A percentile compares a stretch with the other conserved stretches of the same genome.
Conservation (phyloP, 2,797 vertebrate genomes). For the Toxotes lorentzi region DNA sequence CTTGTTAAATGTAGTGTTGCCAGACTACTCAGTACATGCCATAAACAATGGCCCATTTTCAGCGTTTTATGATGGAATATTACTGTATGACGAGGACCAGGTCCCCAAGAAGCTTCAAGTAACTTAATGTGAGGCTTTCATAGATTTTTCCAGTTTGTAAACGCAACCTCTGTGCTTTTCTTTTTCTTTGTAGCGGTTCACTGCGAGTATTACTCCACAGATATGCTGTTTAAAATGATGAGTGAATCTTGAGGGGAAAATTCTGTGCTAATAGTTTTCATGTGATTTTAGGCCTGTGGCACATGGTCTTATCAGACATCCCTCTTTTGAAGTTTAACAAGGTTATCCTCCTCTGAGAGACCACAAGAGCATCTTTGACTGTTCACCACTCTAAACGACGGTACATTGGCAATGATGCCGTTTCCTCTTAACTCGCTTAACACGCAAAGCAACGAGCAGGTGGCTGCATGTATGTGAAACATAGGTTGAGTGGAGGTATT, state of each 20-base stretch:
- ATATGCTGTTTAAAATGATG: constrained; percentile 24
- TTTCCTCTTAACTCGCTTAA: constrained; percentile 26
- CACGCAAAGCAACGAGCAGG: constrained; percentile 29
- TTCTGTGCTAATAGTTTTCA: constrained; percentile 38
- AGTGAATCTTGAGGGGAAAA: constrained; percentile 11
- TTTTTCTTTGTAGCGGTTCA: constrained; percentile 5
- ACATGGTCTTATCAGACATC: constrained; percentile 30
- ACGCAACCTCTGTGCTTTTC: constrained; percentile 20
- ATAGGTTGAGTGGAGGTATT: constrained; percentile 46
- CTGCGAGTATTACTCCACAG: background rate
- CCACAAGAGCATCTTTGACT: constrained; percentile 26
- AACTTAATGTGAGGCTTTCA: constrained; percentile 22
- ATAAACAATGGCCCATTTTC: constrained; percentile 69
- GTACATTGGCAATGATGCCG: background rate
- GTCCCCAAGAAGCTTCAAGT: constrained; percentile 29
- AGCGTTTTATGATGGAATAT: constrained; percentile 50
- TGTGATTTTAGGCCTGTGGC: constrained; percentile 48
- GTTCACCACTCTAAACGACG: background rate
- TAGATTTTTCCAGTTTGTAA: constrained; percentile 40
- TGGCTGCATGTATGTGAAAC: constrained; percentile 38
- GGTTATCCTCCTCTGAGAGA: constrained; percentile 37
- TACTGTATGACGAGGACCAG: constrained; percentile 31
- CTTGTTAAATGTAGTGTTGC: constrained; percentile 67
- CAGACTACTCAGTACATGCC: constrained; percentile 54
- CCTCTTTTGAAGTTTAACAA: constrained; percentile 27